These are phyloP conservation scores for Clivina fossor DNA, from an alignment of 2,888 invertebrate genomes.

Conservation along the genomic window DNA sequence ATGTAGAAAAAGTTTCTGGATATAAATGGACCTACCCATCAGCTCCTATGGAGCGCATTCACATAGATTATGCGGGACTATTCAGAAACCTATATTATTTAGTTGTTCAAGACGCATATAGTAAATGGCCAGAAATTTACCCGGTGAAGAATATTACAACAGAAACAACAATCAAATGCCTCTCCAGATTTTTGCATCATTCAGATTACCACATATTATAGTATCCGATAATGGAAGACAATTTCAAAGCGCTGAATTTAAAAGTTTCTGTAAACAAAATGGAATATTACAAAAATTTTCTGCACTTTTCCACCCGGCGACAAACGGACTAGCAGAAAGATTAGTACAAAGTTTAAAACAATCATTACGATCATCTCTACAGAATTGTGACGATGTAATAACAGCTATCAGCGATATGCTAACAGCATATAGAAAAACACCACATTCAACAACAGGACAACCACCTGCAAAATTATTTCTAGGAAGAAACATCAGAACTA, in stretches of 20 bases:
- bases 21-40: neutral
- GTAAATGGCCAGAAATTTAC: slow-evolving; percentile 2
- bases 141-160: slow-evolving; percentile 1
- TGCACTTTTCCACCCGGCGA: slow-evolving; percentile 4
- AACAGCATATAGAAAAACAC: neutral
- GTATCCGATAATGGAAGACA: slow-evolving; percentile 1
- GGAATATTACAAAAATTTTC: slow-evolving; percentile 8
- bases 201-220: neutral
- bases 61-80: slow-evolving; percentile 3
- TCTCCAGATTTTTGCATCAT: neutral
- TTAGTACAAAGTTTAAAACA: slow-evolving; percentile 2
- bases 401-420: neutral
- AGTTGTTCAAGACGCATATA: slow-evolving; percentile 1
- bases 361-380: neutral
- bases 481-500: slow-evolving; percentile 8
- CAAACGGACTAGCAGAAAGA: slow-evolving; percentile 13
- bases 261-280: neutral
- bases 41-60: neutral
- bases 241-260: neutral
- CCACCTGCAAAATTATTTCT: neutral
- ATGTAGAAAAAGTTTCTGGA: neutral
- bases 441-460: neutral
- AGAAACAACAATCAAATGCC: neutral
- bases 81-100: slow-evolving; percentile 1
- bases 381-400: neutral